Evolutionary conservation across 2,797 vertebrate genomes (phyloP), one percentile per base, ranked within the genome.

Genomic region (Limosa lapponica): DNA sequence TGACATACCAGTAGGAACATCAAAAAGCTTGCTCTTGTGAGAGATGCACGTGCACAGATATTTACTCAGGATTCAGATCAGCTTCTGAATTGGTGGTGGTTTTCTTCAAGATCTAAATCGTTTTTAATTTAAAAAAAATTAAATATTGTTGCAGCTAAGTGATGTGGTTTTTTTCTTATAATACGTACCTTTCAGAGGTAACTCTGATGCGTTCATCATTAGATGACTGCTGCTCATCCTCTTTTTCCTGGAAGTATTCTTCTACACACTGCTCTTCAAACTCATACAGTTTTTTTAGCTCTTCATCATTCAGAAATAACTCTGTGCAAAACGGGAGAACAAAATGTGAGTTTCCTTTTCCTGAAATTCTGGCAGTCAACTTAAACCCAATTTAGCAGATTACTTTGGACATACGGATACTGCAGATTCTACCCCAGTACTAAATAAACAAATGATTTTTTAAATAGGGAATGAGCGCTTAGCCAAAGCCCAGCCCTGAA

Each of bases 221-320:
- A 62, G 99, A 99, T 3, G 99, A 99, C 89, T 99, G 99, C 94
- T 99, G 98, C 91, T 99, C 98, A 4, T 99, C 99, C 67, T 99
- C 99, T 94, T 99, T 99, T 95, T 99, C 98, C 36, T 98, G 98
- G 95, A 99, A 99, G 95, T 99, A 99, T 93, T 99, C 99, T 95
- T 99, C 99, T 90, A 99, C 98, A 46, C 99, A 99, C 94, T 99
- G 98, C 90, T 99, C 99, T 96, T 99, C 99, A 97, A 99, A 99
- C 96, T 99, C 99, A 6, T 99, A 99, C 57, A 99, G 97, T 85
- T 94, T 98, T 97, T 99, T 99, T 55, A 99, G 96, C 97, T 99
- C 99, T 74, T 99, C 99, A 9, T 99, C 98, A 91, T 98, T 99
- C 75, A 99, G 98, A 95, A 99, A 99, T 44, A 99, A 98, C 96